phyloP scores from a whole-genome alignment of 1,140 invertebrate genomes.

The Pseudomyrmex pallidus region DNA sequence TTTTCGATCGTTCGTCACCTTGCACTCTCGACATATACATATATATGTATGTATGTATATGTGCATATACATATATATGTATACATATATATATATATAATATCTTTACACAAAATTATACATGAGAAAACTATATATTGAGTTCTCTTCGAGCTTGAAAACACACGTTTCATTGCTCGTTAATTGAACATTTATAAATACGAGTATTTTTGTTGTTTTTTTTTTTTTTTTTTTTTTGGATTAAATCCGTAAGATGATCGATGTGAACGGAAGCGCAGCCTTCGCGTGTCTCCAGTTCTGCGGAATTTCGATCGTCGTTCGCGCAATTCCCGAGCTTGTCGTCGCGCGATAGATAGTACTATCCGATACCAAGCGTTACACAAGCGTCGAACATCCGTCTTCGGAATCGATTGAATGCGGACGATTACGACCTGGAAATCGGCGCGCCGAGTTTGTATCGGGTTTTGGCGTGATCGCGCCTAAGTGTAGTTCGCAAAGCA shows the following conservation, averaged over 20 bases:
- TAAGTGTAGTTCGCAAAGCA: slow-evolving; percentile 1
- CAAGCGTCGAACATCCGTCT: slow-evolving; percentile 5
- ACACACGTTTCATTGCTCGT: not conserved
- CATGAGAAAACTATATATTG: too few relatives aligned
- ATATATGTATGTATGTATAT: too few relatives aligned
- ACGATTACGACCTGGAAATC: slow-evolving; percentile 1
- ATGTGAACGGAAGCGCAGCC: not conserved
- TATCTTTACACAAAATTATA: not conserved
- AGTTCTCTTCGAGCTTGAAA: too few relatives aligned
- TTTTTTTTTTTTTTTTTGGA: too few relatives aligned
- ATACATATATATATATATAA: too few relatives aligned
- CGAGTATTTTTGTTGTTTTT: not conserved
- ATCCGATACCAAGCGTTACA: not conserved
- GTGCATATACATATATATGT: too few relatives aligned
- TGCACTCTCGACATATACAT: not conserved
- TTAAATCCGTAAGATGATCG: slow-evolving; percentile 38
- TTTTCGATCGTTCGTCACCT: not conserved
- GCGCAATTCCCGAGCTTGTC: slow-evolving; percentile 1
- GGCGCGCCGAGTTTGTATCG: slow-evolving; percentile 1
- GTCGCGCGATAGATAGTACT: slow-evolving; percentile 23
- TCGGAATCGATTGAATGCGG: slow-evolving; percentile 24
- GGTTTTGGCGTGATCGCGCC: slow-evolving; percentile 10
- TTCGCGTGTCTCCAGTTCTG: not conserved
- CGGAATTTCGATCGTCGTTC: slow-evolving; percentile 14
- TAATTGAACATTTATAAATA: not conserved